Conservation (phyloP, 2,888 invertebrate genomes). For the Atrina japonica region DNA sequence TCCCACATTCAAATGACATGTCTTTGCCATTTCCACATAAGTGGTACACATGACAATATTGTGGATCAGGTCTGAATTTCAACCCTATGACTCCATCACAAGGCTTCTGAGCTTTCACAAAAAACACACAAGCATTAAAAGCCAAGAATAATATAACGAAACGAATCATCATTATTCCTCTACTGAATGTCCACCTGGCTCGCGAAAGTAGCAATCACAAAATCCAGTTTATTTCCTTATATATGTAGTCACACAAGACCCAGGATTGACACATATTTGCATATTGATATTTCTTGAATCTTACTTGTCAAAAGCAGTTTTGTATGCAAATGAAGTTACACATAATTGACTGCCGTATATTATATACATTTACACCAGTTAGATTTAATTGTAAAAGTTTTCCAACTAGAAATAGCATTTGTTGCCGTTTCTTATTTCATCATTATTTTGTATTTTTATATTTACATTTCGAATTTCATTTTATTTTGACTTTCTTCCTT, state of each 20-base stretch:
- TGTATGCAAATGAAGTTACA: constrained; percentile 23
- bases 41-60: constrained; percentile 32
- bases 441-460: no score
- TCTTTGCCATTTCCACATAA: constrained; percentile 30
- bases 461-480: no score
- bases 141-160: neutral
- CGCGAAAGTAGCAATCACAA: neutral
- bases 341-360: no score
- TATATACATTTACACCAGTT: no score
- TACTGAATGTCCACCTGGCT: neutral
- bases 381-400: no score
- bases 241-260: neutral
- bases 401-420: no score
- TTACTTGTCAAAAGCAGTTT: constrained; percentile 1
- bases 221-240: neutral
- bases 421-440: no score
- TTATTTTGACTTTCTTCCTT: no score
- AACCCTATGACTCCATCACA: constrained; percentile 36
- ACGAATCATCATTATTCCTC: constrained; percentile 4
- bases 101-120: constrained; percentile 22
- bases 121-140: constrained; percentile 1
- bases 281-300: neutral
- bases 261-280: neutral
- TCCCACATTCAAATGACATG: constrained; percentile 24
- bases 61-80: constrained; percentile 24